A percentile compares a stretch with the other conserved stretches of the same genome.
Conservation (phyloP, 1,140 invertebrate genomes). For the Drosophila bocki region DNA sequence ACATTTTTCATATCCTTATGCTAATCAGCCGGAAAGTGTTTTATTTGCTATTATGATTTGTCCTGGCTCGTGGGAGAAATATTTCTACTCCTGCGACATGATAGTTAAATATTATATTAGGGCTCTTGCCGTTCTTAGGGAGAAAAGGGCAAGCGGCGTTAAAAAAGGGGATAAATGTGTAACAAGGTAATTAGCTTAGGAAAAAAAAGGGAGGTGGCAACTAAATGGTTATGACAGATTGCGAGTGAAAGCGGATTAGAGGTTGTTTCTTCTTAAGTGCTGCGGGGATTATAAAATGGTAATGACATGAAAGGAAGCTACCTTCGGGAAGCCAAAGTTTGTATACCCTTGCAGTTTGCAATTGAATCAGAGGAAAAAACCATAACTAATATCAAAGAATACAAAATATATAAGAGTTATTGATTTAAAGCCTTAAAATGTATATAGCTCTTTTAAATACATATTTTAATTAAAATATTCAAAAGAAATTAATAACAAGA, state of each 20-base stretch:
- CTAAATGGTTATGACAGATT: slow-evolving; percentile 37
- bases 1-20: slow-evolving; percentile 72
- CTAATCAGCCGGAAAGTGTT: slow-evolving; percentile 61
- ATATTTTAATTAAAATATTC: neutral
- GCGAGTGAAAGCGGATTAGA: slow-evolving; percentile 5
- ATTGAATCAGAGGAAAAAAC: no score
- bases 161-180: slow-evolving; percentile 41
- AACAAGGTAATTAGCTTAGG: slow-evolving; percentile 40
- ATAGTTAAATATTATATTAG: slow-evolving; percentile 55
- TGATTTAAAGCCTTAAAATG: no score
- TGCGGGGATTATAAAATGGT: slow-evolving; percentile 1
- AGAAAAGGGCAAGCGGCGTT: slow-evolving; percentile 42
- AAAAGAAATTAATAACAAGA: neutral
- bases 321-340: no score
- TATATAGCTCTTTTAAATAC: no score
- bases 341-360: no score
- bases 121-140: slow-evolving; percentile 3
- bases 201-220: slow-evolving; percentile 12
- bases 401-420: neutral
- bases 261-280: slow-evolving; percentile 1
- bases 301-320: no score
- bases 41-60: slow-evolving; percentile 36
- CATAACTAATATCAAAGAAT: neutral
- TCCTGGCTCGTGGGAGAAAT: slow-evolving; percentile 41
- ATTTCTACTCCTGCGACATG: slow-evolving; percentile 22